Conservation (phyloP, 2,888 invertebrate genomes). For the Chesias legatella region DNA sequence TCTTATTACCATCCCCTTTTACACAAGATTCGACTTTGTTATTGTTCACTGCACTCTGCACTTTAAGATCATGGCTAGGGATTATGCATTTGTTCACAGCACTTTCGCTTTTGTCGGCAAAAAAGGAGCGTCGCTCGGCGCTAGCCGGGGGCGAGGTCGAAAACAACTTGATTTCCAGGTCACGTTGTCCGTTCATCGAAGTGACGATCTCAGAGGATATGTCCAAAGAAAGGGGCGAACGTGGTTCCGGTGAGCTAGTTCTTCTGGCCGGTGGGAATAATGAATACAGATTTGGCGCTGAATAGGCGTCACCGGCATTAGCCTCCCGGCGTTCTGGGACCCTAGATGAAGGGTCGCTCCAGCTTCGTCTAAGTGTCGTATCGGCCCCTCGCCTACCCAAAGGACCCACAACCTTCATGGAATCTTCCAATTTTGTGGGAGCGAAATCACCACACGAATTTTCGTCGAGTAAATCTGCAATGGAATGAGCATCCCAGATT, state of each 20-base stretch:
- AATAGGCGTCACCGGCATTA: constrained; percentile 55
- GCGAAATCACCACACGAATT: constrained; percentile 73
- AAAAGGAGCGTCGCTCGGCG: constrained; percentile 70
- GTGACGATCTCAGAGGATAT: constrained; percentile 90
- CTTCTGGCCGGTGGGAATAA: constrained; percentile 68
- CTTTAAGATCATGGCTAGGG: constrained; percentile 58
- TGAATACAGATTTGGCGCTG: constrained; percentile 72
- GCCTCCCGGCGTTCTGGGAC: constrained; percentile 64
- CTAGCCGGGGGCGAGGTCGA: constrained; percentile 80
- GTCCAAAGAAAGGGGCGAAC: constrained; percentile 78
- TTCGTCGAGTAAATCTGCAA: constrained; percentile 72
- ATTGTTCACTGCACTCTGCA: constrained; percentile 69
- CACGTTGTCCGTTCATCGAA: constrained; percentile 87
- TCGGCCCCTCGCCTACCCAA: constrained; percentile 63
- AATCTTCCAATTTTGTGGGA: constrained; percentile 73
- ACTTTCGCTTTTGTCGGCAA: constrained; percentile 76
- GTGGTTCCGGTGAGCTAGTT: constrained; percentile 65
- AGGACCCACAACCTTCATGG: constrained; percentile 74
- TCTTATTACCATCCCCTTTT: constrained; percentile 55
- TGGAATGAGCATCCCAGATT: constrained; percentile 87
- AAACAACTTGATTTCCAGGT: constrained; percentile 89
- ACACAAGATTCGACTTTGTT: constrained; percentile 57
- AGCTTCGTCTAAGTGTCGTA: constrained; percentile 79
- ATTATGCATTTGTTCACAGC: constrained; percentile 66
- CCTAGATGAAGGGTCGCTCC: constrained; percentile 82